Evolutionary conservation across 2,797 vertebrate genomes (phyloP), one percentile per base, ranked within the genome.

Genomic region (Sebastes miniatus): DNA sequence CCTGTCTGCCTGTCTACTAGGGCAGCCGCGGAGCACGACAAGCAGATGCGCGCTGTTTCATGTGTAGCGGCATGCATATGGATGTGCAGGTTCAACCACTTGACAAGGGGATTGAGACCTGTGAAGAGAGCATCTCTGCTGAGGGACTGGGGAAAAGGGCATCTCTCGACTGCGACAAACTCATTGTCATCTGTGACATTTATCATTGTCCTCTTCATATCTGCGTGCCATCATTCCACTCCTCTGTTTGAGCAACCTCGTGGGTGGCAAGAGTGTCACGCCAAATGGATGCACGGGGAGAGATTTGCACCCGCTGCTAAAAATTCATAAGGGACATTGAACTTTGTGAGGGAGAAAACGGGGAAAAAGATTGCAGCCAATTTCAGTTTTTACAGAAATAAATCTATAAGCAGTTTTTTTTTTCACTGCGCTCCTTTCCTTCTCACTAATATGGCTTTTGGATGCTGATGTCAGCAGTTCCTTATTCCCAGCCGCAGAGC

Each of bases 131-230:
- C 82, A 83, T 85, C 89, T 92, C 89, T 89, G 91, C 93, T 58
- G 80, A 84, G 93, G 93, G 94, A 94, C 88, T n/a, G 58, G 3
- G 83, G 80, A 85, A 95, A 95, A 96, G 95, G 95, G 92, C 94
- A 96, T 92, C 89, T 90, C 88, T 88, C 70, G 9, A 69, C 82
- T 79, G 84, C 69, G 92, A 95, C 93, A 90, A 90, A 88, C 81
- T 83, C 88, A 90, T 85, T 93, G 95, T 95, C 93, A 93, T 87
- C 52, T 62, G 76, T 96, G 95, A 95, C 95, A 96, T 96, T 96
- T 96, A 94, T 92, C 89, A 68, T 68, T 27, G 90, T 91, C 80
- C 66, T 79, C 81, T 88, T 89, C 86, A 88, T 86, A 93, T 91
- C 85, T 65, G 69, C 9, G 59, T 47, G 76, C 73, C 82, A 78